Percentiles rank a stretch among this genome's conserved stretches.
phyloP scores from a whole-genome alignment of 1,140 invertebrate genomes.

The Calephelis nemesis region DNA sequence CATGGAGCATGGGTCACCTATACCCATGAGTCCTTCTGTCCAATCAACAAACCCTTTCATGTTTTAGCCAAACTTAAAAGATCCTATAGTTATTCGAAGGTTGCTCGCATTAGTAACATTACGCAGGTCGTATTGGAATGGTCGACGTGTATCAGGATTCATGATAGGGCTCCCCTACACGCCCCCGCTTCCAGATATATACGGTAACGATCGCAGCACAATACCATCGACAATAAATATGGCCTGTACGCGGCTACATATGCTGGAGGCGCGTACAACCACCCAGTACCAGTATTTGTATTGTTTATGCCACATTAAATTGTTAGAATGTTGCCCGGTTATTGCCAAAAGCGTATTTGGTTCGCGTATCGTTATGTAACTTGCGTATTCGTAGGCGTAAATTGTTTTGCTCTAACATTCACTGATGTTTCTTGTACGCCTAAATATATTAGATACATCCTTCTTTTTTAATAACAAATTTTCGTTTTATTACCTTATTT shows the following conservation, averaged over 20 bases:
- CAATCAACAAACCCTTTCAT: conserved; percentile 70
- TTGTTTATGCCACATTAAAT: conserved; percentile 77
- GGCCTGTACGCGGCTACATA: conserved; percentile 62
- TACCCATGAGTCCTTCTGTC: conserved; percentile 53
- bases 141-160: conserved; percentile 68
- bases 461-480: neutral
- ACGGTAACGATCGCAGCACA: conserved; percentile 73
- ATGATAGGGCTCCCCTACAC: conserved; percentile 66
- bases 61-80: conserved; percentile 38
- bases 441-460: conserved; percentile 35
- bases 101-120: conserved; percentile 34
- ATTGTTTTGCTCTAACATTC: conserved; percentile 54
- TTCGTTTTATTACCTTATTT: no score
- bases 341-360: conserved; percentile 74
- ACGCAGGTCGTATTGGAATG: conserved; percentile 49
- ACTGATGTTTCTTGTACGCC: conserved; percentile 44
- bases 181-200: conserved; percentile 66
- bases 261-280: conserved; percentile 62
- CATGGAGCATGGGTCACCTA: conserved; percentile 60
- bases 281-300: conserved; percentile 59
- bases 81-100: conserved; percentile 35
- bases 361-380: conserved; percentile 60
- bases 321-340: conserved; percentile 75
- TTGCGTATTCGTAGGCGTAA: conserved; percentile 63
- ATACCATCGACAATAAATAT: conserved; percentile 77